Evolutionary conservation across 2,113 vertebrate species (phyloP), one percentile per base, ranked within the genome.

Genomic region (Collichthys lucidus): DNA sequence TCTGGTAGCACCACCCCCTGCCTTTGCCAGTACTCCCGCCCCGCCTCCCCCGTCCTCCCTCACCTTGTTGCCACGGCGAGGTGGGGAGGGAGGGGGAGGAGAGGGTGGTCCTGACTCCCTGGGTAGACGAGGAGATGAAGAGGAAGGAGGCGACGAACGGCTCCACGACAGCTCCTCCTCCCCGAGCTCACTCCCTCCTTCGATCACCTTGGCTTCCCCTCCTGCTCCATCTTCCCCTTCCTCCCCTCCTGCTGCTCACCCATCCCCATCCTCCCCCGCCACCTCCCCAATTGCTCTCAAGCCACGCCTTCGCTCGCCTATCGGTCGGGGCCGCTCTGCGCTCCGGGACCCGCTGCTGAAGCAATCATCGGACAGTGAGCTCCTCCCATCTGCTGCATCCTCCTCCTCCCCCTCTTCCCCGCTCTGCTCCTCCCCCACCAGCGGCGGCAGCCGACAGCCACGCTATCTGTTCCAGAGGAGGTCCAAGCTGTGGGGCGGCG

Each of bases 391-490:
- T 85, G 95, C 96, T 91, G 96, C 96, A 85, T 97, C 97, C 95
- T 88, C 94, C 77, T 80, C 96, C 95, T 95, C 96, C 91, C 84
- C 94, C 91, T 94, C 96, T 92, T 86, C 94, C 66, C 96, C 97
- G 0, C 87, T 93, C 94, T 92, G 95, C 84, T 79, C 96, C 95
- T 95, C 95, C 93, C 84, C 94, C 94, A 95, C 96, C 90, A 57
- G 93, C 60, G 96, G 96, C 5, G 52, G 77, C 71, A 91, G 95
- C 22, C 96, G 96, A 86, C 97, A 97, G 91, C 98, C 98, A 80
- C 98, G 97, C 93, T 99, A 99, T 94, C 96, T 99, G 94, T 99
- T 99, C 95, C 98, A 99, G 96, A 97, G 98, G 96, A 96, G 97
- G 93, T 99, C 98, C 91, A 99, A 99, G 96, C 96, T 99, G 88